Percentiles rank a stretch among this genome's conserved stretches.
Evolutionary conservation across 2,797 vertebrate species (phyloP).

Genomic region (Alectoris magna): DNA sequence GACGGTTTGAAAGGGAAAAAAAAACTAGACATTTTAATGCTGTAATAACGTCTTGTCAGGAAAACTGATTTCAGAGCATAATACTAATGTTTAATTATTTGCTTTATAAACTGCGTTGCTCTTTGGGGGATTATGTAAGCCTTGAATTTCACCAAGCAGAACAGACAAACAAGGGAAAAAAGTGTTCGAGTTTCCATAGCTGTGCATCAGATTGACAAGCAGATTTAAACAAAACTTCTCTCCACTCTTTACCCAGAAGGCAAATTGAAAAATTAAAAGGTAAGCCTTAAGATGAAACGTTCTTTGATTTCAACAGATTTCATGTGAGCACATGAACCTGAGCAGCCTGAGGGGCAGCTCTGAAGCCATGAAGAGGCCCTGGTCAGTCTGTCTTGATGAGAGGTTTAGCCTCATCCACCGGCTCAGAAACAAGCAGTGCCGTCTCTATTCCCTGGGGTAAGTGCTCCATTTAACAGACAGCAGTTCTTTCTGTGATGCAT

Average conservation of each 20-base stretch:
- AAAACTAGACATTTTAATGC: background rate
- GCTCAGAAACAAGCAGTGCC: conserved; percentile 87
- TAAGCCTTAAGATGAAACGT: background rate
- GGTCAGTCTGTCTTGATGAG: conserved; percentile 90
- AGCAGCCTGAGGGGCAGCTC: conserved; percentile 50
- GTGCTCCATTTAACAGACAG: conserved; percentile 34
- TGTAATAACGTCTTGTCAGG: background rate
- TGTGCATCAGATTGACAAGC: background rate
- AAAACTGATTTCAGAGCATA: background rate
- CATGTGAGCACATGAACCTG: conserved; percentile 77
- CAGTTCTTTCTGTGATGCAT: background rate
- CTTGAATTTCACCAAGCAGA: conserved; percentile 33
- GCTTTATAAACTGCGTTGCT: conserved; percentile 19
- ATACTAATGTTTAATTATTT: conserved; percentile 60
- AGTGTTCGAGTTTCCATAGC: background rate
- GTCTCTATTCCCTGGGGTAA: conserved; percentile 95
- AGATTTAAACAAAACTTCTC: conserved; percentile 35
- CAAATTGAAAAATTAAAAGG: conserved; percentile 27
- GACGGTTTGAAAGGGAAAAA: background rate
- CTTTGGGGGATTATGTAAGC: conserved; percentile 17
- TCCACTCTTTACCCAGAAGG: conserved; percentile 7
- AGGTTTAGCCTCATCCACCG: conserved; percentile 87
- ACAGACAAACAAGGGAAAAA: conserved; percentile 16
- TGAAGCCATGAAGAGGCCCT: conserved; percentile 74
- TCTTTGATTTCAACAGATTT: conserved; percentile 83